phyloP scores from a whole-genome alignment of 2,113 vertebrate species.

The Pollimyrus isidori region DNA sequence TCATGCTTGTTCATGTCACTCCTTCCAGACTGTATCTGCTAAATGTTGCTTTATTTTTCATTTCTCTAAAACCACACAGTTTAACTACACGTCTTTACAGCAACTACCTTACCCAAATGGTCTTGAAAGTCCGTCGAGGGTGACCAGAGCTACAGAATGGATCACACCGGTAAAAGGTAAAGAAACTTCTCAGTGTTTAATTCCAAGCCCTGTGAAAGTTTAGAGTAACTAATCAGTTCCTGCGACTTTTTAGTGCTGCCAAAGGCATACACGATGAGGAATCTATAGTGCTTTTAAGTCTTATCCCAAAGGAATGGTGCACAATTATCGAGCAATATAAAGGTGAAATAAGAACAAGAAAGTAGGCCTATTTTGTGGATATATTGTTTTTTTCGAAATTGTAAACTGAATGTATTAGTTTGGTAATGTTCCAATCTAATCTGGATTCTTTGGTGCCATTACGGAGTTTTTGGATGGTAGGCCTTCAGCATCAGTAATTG shows the following conservation, averaged over 20 bases:
- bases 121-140: conserved; percentile 35
- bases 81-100: conserved; percentile 22
- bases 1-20: conserved; percentile 28
- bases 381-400: not conserved
- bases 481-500: not conserved
- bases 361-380: not conserved
- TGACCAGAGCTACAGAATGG: conserved; percentile 33
- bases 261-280: not conserved
- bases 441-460: not conserved
- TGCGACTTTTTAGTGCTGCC: not conserved
- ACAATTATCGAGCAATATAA: not conserved
- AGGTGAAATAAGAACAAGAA: not conserved
- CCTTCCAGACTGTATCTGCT: conserved; percentile 23
- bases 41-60: not conserved
- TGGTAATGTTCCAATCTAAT: not conserved
- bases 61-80: not conserved
- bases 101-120: conserved; percentile 31
- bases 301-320: not conserved
- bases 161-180: conserved; percentile 16
- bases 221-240: not conserved
- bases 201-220: not conserved
- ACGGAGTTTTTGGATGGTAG: not conserved
- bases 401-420: not conserved
- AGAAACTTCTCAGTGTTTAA: not conserved
- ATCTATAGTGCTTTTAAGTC: not conserved